Base-by-base conservation (phyloP, 2,113 vertebrate species). In the Stegostoma tigrinum region DNA sequence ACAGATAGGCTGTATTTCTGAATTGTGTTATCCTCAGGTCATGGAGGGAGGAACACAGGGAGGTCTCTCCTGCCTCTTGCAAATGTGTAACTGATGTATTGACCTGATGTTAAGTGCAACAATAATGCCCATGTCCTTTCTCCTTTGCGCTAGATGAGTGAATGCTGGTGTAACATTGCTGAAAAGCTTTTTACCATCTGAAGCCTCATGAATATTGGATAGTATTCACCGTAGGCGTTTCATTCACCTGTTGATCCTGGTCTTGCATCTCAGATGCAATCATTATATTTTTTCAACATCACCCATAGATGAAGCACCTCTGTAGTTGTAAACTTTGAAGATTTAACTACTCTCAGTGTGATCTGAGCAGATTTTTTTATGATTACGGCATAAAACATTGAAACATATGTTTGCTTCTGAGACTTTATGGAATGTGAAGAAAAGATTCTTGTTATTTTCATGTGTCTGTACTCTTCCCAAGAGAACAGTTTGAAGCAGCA, bases 361-460 rank as follows among this genome's bases (percentile, higher is more conserved):
- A 93, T 66, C 14, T 67, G 89, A 89, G 19, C 61, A 93, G 89
- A 66, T 66, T 10, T 66, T 66, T 66, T 93, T 89, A 38, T 6
- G 89, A 66, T 93, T 66, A 38, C 89, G n/a, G 66, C 89, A 38
- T 93, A 38, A 93, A 93, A 23, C 61, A 67, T 66, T 67, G 2
- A 66, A 93, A 93, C 89, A 67, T 66, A 23, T 38, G 61, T 67
- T 93, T 93, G 61, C n/a, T 93, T 67, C 64, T 66, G 89, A 38
- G 61, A 42, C 61, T 64, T 66, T 93, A 67, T 42, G 61, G 61
- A n/a, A 93, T 38, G 61, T 93, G 89, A 66, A 93, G 34, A 64
- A 93, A 93, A 93, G 89, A n/a, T 23, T 38, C 17, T 17, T 14
- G n/a, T 38, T 66, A 34, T n/a, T 93, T 93, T 93, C 61, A 93